Base-by-base conservation (phyloP, 2,888 invertebrate species). In the Pandemis cinnamomeana region DNA sequence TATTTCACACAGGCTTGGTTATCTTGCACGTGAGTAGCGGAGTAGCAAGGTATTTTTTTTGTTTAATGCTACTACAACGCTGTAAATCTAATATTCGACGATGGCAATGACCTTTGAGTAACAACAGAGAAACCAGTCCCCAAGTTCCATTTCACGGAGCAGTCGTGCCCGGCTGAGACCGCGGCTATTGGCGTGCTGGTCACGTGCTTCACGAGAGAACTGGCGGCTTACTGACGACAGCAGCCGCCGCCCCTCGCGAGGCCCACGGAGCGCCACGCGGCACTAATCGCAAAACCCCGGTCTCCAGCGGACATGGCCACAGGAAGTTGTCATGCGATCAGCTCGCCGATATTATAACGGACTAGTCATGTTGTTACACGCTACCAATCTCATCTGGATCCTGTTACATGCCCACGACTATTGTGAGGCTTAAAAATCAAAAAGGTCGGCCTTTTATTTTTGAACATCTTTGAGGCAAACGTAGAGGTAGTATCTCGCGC, bases 271-370 rank as follows among this genome's bases (percentile, higher is more conserved):
- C 2, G 44, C 46, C 44, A 3, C 36, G 61, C 61, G 15, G 67
- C 62, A 67, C 61, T 72, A 68, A 72, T 63, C 72, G 46, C 63
- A 8, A 60, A 46, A 20, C 27, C 63, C 63, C 58, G 44, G 15
- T 7, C 15, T 27, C 20, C 61, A 8, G 20, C 72, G 68, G 72
- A 72, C 63, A 55, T 46, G 68, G 67, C 67, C 46, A 20, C 41
- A 62, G 72, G 72, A 72, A 68, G 55, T 63, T 46, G 63, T 46
- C 67, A 61, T 61, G 68, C 67, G 68, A 72, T 55, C 55, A 58
- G 63, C 63, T 46, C 63, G 63, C 46, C 44, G 62, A 62, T 46
- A 46, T 63, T 46, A 46, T 63, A 46, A 63, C 46, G 46, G 63
- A 46, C 11, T 42, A 27, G 5, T 46, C 61, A n/a, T 55, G 8